These are phyloP conservation scores for Lepidochrysops patricia DNA, from an alignment of 2,888 invertebrate genomes.

Conservation along the genomic window DNA sequence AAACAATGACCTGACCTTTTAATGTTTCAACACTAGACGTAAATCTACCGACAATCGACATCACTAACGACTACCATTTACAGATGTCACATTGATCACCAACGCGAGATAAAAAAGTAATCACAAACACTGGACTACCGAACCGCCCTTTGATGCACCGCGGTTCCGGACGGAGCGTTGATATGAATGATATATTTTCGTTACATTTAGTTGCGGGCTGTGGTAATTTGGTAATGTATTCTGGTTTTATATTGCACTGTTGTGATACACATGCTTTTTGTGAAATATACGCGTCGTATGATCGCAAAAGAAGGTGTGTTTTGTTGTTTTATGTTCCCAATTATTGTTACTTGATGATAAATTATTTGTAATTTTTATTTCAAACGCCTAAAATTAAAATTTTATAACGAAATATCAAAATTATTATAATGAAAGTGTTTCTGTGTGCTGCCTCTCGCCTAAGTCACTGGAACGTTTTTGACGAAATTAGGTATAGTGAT, in stretches of 20 bases:
- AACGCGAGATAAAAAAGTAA: slow-evolving; percentile 54
- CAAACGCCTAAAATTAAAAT: too few species aligned
- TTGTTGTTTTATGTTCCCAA: too few species aligned
- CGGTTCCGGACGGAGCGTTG: slow-evolving; percentile 20
- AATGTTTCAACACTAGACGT: slow-evolving; percentile 11
- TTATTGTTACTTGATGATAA: too few species aligned
- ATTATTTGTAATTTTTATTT: too few species aligned
- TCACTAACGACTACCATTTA: slow-evolving; percentile 25
- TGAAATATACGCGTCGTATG: too few species aligned
- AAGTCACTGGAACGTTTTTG: too few species aligned
- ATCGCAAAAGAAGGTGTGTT: too few species aligned
- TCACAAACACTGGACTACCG: slow-evolving; percentile 53
- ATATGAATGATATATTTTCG: background rate
- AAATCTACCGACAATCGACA: slow-evolving; percentile 7
- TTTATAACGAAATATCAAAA: too few species aligned
- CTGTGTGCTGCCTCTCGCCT: too few species aligned
- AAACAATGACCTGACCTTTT: slow-evolving; percentile 5
- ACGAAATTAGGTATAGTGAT: too few species aligned
- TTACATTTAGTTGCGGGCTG: background rate
- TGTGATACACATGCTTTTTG: background rate
- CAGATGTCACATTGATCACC: slow-evolving; percentile 34
- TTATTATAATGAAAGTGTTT: too few species aligned
- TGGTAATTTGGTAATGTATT: background rate
- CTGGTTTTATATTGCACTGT: background rate
- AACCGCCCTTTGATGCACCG: slow-evolving; percentile 55